Conservation (phyloP, 1,140 invertebrate species). For the Rhagoletis zephyria region DNA sequence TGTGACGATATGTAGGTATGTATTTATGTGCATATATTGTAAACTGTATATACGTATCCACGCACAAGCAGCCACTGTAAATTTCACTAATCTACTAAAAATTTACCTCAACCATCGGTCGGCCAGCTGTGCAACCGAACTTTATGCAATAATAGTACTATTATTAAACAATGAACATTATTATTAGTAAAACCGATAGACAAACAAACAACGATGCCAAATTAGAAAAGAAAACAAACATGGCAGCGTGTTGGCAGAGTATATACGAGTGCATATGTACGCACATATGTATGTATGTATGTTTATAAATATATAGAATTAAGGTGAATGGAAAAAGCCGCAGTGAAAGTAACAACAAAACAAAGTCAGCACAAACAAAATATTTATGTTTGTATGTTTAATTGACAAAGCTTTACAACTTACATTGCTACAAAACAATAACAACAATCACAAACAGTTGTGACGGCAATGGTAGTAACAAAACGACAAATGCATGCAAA, state of each 20-base stretch:
- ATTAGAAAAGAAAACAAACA: neutral
- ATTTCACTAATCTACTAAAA: conserved; percentile 43
- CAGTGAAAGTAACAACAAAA: neutral
- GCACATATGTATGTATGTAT: no score
- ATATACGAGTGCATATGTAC: neutral
- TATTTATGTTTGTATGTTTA: neutral
- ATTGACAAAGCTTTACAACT: conserved; percentile 6
- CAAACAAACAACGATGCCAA: conserved; percentile 5
- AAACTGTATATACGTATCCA: neutral
- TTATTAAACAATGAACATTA: conserved; percentile 26
- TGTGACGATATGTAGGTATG: no score
- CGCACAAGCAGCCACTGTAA: neutral
- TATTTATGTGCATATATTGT: no score
- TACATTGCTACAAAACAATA: neutral
- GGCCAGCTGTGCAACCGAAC: conserved; percentile 26
- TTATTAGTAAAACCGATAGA: conserved; percentile 41
- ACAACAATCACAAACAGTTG: conserved; percentile 23
- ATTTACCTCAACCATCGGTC: conserved; percentile 4
- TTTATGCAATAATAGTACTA: conserved; percentile 27
- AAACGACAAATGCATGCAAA: neutral
- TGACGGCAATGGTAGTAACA: neutral
- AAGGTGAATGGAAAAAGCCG: neutral
- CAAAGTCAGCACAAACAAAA: neutral
- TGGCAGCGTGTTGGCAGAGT: no score
- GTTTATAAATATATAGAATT: neutral